phyloP scores from a whole-genome alignment of 2,797 vertebrate genomes.

The Epinephelus coioides region DNA sequence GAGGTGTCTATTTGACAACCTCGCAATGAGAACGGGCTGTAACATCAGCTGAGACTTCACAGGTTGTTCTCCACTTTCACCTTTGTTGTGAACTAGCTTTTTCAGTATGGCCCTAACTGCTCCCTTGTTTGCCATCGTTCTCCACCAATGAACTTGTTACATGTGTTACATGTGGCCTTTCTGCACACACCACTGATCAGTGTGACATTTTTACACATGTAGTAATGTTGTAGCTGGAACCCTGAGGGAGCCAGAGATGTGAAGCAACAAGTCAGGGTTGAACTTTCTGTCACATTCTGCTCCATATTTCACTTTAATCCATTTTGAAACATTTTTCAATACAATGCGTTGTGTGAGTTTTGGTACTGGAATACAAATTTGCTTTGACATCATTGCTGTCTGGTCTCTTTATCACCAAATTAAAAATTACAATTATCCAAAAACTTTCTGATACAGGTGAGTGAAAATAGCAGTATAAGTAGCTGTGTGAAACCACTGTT shows the following conservation, averaged over 20 bases:
- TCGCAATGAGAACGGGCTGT: too few relatives aligned
- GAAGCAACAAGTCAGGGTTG: not conserved
- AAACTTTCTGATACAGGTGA: too few relatives aligned
- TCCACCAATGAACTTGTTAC: not conserved
- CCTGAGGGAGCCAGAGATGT: not conserved
- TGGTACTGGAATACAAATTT: too few relatives aligned
- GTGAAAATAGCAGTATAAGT: too few relatives aligned
- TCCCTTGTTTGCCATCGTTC: not conserved
- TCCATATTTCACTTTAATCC: slow-evolving; percentile 1
- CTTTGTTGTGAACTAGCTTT: not conserved
- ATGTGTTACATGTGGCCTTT: not conserved
- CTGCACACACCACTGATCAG: not conserved
- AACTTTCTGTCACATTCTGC: not conserved
- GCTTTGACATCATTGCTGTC: too few relatives aligned
- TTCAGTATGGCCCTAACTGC: not conserved
- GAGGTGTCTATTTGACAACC: too few relatives aligned
- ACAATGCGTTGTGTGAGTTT: too few relatives aligned
- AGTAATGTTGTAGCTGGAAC: not conserved
- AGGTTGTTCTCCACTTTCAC: not conserved
- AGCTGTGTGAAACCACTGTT: too few relatives aligned
- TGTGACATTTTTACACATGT: not conserved
- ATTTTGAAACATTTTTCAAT: not conserved
- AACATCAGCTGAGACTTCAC: not conserved
- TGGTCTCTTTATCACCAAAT: too few relatives aligned
- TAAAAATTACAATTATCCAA: too few relatives aligned